Evolutionary conservation across 2,797 vertebrate genomes (phyloP).

Genomic region (Gadopsis bispinosus): DNA sequence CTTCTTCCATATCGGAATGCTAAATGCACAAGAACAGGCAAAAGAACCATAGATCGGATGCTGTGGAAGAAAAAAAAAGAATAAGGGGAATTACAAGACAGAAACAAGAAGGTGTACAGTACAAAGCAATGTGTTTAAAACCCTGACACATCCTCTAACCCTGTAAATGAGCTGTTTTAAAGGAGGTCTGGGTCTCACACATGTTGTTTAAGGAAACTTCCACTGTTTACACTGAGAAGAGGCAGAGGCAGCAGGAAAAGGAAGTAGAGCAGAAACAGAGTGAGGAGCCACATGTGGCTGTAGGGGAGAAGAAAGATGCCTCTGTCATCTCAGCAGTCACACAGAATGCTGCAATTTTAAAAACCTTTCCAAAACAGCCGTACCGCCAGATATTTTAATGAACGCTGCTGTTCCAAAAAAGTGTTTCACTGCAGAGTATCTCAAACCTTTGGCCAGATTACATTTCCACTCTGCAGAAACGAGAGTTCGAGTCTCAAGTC

Average conservation of each 20-base stretch:
- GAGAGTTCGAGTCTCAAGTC: background rate
- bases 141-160: conserved; percentile 25
- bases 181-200: background rate
- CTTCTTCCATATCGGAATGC: background rate
- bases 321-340: background rate
- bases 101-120: background rate
- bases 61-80: background rate
- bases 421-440: no score
- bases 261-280: conserved; percentile 21
- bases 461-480: background rate
- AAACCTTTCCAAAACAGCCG: no score
- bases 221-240: conserved; percentile 19
- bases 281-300: background rate
- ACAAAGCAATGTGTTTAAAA: conserved; percentile 12
- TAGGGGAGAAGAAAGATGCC: background rate
- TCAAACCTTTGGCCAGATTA: no score
- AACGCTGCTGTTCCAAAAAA: background rate
- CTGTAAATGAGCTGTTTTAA: conserved; percentile 25
- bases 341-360: no score
- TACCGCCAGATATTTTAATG: background rate
- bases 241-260: background rate
- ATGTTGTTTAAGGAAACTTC: no score
- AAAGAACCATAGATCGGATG: background rate
- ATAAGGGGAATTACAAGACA: background rate
- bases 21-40: background rate